A percentile compares a stretch with the other conserved stretches of the same genome.
These are phyloP conservation scores for Atta cephalotes DNA, from an alignment of 1,140 invertebrate species.

Conservation along the genomic window DNA sequence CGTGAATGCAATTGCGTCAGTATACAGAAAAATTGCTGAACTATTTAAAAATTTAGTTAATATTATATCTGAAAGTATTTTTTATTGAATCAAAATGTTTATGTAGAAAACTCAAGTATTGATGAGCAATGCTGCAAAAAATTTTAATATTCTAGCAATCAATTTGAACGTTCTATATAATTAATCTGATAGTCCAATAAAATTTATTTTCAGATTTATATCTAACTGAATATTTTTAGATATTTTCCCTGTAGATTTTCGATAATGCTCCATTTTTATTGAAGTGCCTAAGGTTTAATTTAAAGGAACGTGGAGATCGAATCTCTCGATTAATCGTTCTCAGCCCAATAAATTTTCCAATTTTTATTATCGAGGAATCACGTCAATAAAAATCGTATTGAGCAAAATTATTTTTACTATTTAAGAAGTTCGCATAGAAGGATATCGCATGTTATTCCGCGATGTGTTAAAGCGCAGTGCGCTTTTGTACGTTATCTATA, in stretches of 20 bases:
- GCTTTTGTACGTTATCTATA: conserved; percentile 41
- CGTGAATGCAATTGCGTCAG: not conserved
- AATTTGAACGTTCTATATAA: too few relatives aligned
- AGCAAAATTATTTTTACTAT: not conserved
- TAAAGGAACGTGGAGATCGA: not conserved
- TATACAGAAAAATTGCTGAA: too few relatives aligned
- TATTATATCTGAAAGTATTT: too few relatives aligned
- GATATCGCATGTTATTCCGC: conserved; percentile 27
- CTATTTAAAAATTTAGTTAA: too few relatives aligned
- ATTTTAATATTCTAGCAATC: too few relatives aligned
- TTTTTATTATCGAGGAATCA: not conserved
- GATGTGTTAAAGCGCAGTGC: not conserved
- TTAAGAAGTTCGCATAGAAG: not conserved
- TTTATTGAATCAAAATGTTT: too few relatives aligned
- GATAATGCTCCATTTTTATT: not conserved
- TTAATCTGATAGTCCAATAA: too few relatives aligned
- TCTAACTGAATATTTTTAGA: too few relatives aligned
- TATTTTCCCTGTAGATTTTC: not conserved
- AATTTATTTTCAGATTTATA: too few relatives aligned
- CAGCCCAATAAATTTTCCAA: not conserved
- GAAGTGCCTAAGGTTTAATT: not conserved
- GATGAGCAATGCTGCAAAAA: too few relatives aligned
- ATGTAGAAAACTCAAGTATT: too few relatives aligned
- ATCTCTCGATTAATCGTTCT: not conserved
- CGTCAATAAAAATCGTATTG: not conserved